phyloP scores from a whole-genome alignment of 1,140 invertebrate genomes.

The Magallana gigas region DNA sequence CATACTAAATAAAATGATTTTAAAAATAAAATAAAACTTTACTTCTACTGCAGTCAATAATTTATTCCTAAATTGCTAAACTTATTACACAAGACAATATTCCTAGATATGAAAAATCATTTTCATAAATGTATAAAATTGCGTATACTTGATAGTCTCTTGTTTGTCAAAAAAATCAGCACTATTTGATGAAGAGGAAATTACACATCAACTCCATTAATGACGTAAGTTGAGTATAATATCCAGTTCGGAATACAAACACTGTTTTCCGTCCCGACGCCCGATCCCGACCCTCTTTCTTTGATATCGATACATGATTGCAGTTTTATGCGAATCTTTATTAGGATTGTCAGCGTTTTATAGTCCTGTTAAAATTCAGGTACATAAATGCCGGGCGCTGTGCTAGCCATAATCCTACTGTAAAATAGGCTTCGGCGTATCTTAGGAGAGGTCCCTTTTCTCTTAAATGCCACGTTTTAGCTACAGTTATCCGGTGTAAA shows the following conservation, averaged over 20 bases:
- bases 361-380: conserved; percentile 16
- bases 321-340: conserved; percentile 14
- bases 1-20: no score
- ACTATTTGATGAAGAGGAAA: conserved; percentile 31
- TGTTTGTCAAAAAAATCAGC: conserved; percentile 26
- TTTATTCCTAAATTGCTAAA: conserved; percentile 32
- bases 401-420: neutral
- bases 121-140: conserved; percentile 33
- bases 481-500: conserved; percentile 26
- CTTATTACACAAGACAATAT: conserved; percentile 20
- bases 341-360: conserved; percentile 39
- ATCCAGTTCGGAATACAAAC: conserved; percentile 18
- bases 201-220: conserved; percentile 31
- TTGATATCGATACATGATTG: conserved; percentile 9
- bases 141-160: conserved; percentile 25
- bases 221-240: conserved; percentile 25
- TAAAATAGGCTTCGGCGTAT: neutral
- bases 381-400: conserved; percentile 36
- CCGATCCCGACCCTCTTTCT: conserved; percentile 15
- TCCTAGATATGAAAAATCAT: conserved; percentile 17
- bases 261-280: conserved; percentile 21
- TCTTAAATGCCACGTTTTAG: neutral
- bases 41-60: conserved; percentile 4
- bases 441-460: neutral
- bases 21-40: no score